A percentile compares a stretch with the other conserved stretches of the same genome.
phyloP scores from a whole-genome alignment of 2,888 invertebrate species.

The Agonum fuliginosum region DNA sequence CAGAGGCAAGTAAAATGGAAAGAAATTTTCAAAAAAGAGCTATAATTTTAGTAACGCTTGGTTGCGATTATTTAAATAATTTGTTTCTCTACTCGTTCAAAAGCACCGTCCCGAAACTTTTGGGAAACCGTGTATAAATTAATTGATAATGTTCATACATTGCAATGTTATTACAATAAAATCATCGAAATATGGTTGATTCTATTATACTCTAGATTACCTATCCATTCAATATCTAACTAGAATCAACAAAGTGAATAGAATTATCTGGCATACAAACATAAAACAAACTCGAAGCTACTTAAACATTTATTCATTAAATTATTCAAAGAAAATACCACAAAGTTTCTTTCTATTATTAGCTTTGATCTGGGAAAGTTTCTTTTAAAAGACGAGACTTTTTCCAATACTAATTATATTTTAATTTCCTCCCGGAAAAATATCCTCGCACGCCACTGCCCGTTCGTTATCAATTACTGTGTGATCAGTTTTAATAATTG shows the following conservation, averaged over 20 bases:
- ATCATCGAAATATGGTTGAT: no score
- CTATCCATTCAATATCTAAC: no score
- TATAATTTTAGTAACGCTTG: no score
- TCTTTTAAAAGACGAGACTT: no score
- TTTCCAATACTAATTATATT: no score
- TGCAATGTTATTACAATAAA: slow-evolving; percentile 1
- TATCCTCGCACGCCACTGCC: neutral
- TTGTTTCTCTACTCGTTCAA: no score
- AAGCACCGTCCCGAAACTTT: neutral
- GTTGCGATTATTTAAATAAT: no score
- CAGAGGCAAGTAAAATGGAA: no score
- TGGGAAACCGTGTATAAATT: slow-evolving; percentile 15
- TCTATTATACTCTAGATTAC: no score
- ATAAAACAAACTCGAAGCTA: neutral
- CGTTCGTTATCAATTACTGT: slow-evolving; percentile 43
- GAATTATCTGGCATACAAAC: neutral
- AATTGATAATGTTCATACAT: slow-evolving; percentile 36
- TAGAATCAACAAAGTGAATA: neutral
- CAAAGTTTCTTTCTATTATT: no score
- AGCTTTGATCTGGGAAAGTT: no score
- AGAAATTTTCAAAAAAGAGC: no score
- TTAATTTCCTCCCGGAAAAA: neutral
- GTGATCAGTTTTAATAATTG: slow-evolving; percentile 54
- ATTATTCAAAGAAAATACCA: slow-evolving; percentile 18
- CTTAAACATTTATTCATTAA: neutral